phyloP scores from a whole-genome alignment of 2,797 vertebrate species.

The Dermochelys coriacea region DNA sequence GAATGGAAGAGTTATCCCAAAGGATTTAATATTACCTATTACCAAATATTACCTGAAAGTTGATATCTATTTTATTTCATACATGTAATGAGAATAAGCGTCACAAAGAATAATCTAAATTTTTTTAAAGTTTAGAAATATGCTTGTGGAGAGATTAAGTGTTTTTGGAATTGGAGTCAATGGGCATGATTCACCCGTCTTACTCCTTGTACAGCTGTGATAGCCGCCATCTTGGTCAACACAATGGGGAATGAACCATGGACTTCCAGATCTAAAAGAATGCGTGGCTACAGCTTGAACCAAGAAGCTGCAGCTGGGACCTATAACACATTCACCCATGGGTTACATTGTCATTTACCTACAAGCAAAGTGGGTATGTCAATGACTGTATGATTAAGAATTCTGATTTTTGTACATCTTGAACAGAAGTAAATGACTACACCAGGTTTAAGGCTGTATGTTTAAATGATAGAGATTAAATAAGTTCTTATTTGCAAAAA shows the following conservation, averaged over 20 bases:
- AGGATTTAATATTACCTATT: not conserved
- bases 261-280: not conserved
- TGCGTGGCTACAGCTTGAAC: not conserved
- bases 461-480: not conserved
- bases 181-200: not conserved
- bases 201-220: not conserved
- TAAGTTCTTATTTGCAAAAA: not conserved
- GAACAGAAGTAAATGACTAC: not conserved
- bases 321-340: not conserved
- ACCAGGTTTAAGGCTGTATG: not conserved
- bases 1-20: not conserved
- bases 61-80: not conserved
- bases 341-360: not conserved
- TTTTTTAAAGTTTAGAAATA: not conserved
- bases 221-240: not conserved
- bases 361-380: not conserved
- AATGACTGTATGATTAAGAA: not conserved
- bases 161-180: not conserved
- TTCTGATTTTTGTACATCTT: not conserved
- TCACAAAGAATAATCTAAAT: not conserved
- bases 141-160: not conserved
- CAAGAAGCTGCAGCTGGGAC: not conserved
- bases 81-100: not conserved
- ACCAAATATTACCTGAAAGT: not conserved
- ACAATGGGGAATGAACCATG: not conserved